phyloP scores from a whole-genome alignment of 2,888 invertebrate species.

The Ethmia dodecea region DNA sequence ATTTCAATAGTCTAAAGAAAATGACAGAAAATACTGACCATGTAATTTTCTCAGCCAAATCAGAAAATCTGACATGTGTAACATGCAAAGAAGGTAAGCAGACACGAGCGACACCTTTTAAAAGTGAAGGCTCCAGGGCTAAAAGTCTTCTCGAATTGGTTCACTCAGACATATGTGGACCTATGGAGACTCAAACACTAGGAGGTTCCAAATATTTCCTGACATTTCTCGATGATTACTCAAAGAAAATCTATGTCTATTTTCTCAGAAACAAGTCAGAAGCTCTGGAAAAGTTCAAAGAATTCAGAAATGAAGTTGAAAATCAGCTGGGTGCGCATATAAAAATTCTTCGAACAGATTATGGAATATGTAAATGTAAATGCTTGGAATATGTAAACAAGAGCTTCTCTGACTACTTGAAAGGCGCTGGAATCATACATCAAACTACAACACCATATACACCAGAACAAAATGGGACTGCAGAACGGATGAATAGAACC shows the following conservation, averaged over 20 bases:
- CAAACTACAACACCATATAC: constrained; percentile 1
- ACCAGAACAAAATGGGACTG: constrained; percentile 1
- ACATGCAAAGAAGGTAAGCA: not conserved
- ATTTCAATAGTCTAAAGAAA: not conserved
- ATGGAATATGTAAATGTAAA: constrained; percentile 2
- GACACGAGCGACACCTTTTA: constrained; percentile 1
- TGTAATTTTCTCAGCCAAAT: not conserved
- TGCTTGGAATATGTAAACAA: constrained; percentile 10
- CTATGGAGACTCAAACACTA: not conserved
- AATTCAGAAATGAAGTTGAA: constrained; percentile 28
- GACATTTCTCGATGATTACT: not conserved
- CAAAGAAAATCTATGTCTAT: not conserved
- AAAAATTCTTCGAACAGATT: constrained; percentile 16
- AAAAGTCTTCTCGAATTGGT: not conserved
- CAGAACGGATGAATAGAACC: not conserved
- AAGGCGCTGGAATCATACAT: not conserved
- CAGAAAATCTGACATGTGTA: constrained; percentile 2
- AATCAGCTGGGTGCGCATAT: constrained; percentile 26
- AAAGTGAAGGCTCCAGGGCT: not conserved
- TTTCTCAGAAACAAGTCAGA: not conserved
- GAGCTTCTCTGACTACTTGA: not conserved
- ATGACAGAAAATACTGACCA: not conserved
- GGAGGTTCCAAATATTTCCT: constrained; percentile 1
- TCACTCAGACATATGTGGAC: constrained; percentile 1
- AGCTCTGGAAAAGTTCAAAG: constrained; percentile 8